Evolutionary conservation across 2,797 vertebrate species (phyloP).

Genomic region (Lagocephalus sceleratus): DNA sequence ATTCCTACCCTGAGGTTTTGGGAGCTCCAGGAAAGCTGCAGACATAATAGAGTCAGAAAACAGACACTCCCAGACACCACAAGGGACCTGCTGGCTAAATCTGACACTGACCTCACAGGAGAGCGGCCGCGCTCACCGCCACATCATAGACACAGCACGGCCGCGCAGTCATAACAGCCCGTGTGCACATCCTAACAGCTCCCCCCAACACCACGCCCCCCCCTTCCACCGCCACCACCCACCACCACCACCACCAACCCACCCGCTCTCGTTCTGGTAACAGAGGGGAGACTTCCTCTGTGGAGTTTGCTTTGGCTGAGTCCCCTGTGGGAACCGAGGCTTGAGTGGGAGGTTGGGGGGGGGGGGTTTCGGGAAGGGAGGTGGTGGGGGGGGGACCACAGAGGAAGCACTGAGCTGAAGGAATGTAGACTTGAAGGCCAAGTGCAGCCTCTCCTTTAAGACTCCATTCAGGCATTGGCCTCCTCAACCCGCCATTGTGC

Average conservation of each 20-base stretch:
- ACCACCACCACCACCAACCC: too few species aligned
- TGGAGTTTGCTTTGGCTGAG: conserved; percentile 78
- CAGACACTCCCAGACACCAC: conserved; percentile 79
- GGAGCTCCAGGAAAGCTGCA: conserved; percentile 75
- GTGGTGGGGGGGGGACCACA: conserved; percentile 72
- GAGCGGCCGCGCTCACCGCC: conserved; percentile 70
- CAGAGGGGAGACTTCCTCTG: conserved; percentile 74
- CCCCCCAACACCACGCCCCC: conserved; percentile 9
- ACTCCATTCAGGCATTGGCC: conserved; percentile 78
- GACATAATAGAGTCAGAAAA: conserved; percentile 80
- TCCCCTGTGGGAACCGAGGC: conserved; percentile 77
- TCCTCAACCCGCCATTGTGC: conserved; percentile 79
- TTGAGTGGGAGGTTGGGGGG: conserved; percentile 69
- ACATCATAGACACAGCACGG: conserved; percentile 73
- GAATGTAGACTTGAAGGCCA: conserved; percentile 82
- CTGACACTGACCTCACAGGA: conserved; percentile 75
- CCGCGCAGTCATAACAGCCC: conserved; percentile 68
- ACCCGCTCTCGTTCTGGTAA: conserved; percentile 25
- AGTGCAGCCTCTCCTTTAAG: conserved; percentile 78
- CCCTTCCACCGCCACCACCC: too few species aligned
- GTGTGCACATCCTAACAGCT: conserved; percentile 52
- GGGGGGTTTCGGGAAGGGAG: conserved; percentile 54
- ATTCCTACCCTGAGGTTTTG: conserved; percentile 77
- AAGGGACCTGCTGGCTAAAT: conserved; percentile 77
- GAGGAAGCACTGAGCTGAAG: conserved; percentile 79